A percentile compares a stretch with the other conserved stretches of the same genome.
Conservation (phyloP, 2,888 invertebrate species). For the Eurois occulta region DNA sequence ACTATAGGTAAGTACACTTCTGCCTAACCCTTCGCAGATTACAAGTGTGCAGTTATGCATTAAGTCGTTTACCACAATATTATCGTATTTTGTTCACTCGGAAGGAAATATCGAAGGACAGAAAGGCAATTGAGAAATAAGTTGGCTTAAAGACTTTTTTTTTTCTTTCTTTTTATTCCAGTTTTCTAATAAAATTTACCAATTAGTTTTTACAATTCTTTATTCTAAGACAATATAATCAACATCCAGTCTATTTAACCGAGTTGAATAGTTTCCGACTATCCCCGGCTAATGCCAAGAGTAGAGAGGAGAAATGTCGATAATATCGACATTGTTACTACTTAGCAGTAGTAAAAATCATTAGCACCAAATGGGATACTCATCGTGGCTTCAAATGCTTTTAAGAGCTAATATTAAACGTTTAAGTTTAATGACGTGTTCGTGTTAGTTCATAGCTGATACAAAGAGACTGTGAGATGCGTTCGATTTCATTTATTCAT, state of each 20-base stretch:
- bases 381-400: conserved; percentile 46
- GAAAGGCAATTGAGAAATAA: neutral
- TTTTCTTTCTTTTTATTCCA: neutral
- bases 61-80: neutral
- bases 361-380: conserved; percentile 53
- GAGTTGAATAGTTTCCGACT: conserved; percentile 42
- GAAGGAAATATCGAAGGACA: neutral
- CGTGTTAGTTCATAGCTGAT: conserved; percentile 5
- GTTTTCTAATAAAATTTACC: neutral
- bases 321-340: conserved; percentile 56
- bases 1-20: neutral
- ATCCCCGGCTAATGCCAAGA: conserved; percentile 3
- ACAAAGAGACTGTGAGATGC: conserved; percentile 37
- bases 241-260: neutral
- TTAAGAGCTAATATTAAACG: conserved; percentile 47
- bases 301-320: conserved; percentile 41
- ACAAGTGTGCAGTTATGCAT: neutral
- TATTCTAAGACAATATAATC: conserved; percentile 15
- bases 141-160: no score
- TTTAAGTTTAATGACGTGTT: conserved; percentile 36
- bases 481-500: conserved; percentile 28
- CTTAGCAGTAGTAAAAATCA: conserved; percentile 53
- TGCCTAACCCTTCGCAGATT: neutral
- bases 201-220: neutral
- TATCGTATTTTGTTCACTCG: neutral